These are phyloP conservation scores for Epiblema foenella DNA, from an alignment of 2,888 invertebrate genomes.

Conservation along the genomic window DNA sequence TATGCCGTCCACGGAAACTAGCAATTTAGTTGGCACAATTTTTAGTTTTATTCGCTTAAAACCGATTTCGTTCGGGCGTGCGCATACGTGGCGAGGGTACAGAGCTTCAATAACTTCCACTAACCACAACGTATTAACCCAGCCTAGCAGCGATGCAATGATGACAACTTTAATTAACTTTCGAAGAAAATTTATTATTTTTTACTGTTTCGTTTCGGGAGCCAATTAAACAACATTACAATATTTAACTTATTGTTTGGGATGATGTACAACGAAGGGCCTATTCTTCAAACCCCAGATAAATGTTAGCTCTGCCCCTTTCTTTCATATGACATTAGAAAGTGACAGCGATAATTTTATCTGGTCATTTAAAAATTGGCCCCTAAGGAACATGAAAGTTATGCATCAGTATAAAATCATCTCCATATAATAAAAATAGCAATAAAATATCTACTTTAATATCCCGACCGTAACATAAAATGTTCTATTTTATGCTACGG, in stretches of 20 bases:
- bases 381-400: no score
- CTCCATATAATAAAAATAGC: neutral
- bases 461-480: neutral
- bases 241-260: neutral
- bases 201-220: neutral
- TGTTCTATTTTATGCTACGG: neutral
- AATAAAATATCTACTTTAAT: neutral
- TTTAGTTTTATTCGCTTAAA: constrained; percentile 34
- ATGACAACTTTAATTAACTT: neutral
- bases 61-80: constrained; percentile 26
- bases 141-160: neutral
- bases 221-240: neutral
- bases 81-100: constrained; percentile 26
- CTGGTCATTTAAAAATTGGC: no score
- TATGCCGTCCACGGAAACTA: constrained; percentile 29
- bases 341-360: no score
- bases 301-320: no score
- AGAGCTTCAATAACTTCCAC: constrained; percentile 20
- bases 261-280: neutral
- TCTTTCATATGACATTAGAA: no score
- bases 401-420: no score
- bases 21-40: constrained; percentile 29
- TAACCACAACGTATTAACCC: constrained; percentile 6
- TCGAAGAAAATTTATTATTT: neutral
- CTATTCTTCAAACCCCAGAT: no score